Base-by-base conservation (phyloP, 2,113 vertebrate genomes). In the Narcine bancroftii region DNA sequence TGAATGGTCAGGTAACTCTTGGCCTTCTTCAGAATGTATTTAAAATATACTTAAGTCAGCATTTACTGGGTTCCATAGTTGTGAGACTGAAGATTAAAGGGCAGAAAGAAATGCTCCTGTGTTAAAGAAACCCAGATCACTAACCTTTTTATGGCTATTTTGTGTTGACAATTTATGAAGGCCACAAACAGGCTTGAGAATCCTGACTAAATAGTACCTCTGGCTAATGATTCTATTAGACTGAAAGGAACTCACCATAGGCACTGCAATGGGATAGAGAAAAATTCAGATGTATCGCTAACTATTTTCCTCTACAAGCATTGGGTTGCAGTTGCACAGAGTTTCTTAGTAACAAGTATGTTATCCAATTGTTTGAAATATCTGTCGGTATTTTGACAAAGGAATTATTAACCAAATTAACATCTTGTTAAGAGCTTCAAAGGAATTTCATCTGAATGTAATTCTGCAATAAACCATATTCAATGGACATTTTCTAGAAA, bases 181-280 rank as follows among this genome's bases (percentile, higher is more conserved):
- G 63, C 89, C 69, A 69, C 63, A 91, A 91, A 91, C 39, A 33
- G 65, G 26, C 65, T 91, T 39, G 89, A 91, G 65, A 69, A 87
- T 87, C 56, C 53, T 39, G 17, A 29, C 60, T 91, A 47, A 69
- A 47, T 47, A 47, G 39, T 45, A 47, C 36, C 26, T 26, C 42
- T 91, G 89, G 53, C 81, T 87, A 87, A 63, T 87, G 81, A 87
- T 87, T 87, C 81, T 11, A 87, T 87, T 87, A 87, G 56, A 87
- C 81, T 85, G 81, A 87, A 87, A 60, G 81, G 50, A 87, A 63
- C 81, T 60, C 81, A 60, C 53, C 53, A 87, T 36, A 87, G 81
- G 2, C 81, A 87, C 33, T 87, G 13, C 56, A 21, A 29, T 17
- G 33, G 53, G 81, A 60, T 29, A 60, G 81, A 83, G 79, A 87